Evolutionary conservation across 1,140 invertebrate species (phyloP).

Genomic region (Drosophila arizonae): DNA sequence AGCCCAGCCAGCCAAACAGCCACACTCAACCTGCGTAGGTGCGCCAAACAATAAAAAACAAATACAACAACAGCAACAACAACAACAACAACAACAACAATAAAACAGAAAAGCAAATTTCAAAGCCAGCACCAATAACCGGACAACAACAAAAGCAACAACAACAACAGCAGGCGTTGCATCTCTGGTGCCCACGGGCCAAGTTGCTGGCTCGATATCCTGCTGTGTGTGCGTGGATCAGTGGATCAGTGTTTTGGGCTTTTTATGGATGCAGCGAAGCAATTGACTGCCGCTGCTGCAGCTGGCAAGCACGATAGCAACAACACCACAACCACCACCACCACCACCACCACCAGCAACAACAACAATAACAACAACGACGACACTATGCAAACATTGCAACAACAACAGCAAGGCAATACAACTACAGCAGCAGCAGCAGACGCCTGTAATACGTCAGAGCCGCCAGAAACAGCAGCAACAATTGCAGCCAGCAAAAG

Average conservation of each 20-base stretch:
- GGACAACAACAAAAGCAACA: slow-evolving; percentile 10
- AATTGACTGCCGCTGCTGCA: slow-evolving; percentile 71
- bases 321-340: slow-evolving; percentile 5
- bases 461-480: slow-evolving; percentile 20
- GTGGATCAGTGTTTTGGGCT: slow-evolving; percentile 32
- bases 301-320: slow-evolving; percentile 39
- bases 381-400: slow-evolving; percentile 20
- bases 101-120: slow-evolving; percentile 9
- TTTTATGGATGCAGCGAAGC: slow-evolving; percentile 75
- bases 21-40: slow-evolving; percentile 70
- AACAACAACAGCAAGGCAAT: slow-evolving; percentile 1
- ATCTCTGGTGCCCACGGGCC: slow-evolving; percentile 56
- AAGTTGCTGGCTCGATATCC: slow-evolving; percentile 56
- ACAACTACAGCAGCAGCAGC: slow-evolving; percentile 21
- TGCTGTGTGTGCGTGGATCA: slow-evolving; percentile 75
- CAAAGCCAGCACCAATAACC: slow-evolving; percentile 16
- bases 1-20: slow-evolving; percentile 3
- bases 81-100: slow-evolving; percentile 14
- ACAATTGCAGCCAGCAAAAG: not conserved
- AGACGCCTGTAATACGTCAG: slow-evolving; percentile 23
- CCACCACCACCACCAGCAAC: slow-evolving; percentile 6
- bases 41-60: slow-evolving; percentile 78
- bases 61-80: slow-evolving; percentile 14
- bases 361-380: slow-evolving; percentile 7
- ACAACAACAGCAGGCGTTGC: slow-evolving; percentile 34